These are phyloP conservation scores for Numenius phaeopus DNA, from an alignment of 2,797 vertebrate species.

Conservation along the genomic window DNA sequence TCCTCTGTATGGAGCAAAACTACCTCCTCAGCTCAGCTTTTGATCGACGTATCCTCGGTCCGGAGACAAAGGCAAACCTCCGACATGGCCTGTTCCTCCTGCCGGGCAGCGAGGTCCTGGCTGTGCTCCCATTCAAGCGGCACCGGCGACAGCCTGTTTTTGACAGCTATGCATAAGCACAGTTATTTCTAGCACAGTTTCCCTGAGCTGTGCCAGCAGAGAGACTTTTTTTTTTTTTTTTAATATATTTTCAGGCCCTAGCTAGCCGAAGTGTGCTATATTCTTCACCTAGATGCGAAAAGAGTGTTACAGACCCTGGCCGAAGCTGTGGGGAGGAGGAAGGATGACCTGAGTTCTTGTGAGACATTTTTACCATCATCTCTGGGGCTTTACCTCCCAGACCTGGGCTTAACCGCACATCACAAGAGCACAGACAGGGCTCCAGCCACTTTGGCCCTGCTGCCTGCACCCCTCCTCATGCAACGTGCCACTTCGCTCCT, in stretches of 20 bases:
- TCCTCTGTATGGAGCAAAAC: background rate
- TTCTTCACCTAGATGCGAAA: background rate
- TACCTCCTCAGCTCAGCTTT: background rate
- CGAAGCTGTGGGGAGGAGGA: background rate
- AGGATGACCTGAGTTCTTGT: background rate
- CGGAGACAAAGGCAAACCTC: background rate
- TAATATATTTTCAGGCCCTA: background rate
- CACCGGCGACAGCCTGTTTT: conserved; percentile 37
- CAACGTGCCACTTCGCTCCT: background rate
- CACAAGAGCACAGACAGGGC: background rate
- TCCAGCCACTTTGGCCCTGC: background rate
- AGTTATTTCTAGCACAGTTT: conserved; percentile 65
- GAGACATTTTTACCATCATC: background rate
- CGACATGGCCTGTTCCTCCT: background rate
- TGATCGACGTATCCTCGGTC: rapidly evolving
- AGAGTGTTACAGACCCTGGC: background rate
- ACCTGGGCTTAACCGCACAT: background rate
- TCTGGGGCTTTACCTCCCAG: background rate
- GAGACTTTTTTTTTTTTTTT: background rate
- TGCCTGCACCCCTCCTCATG: rapidly evolving
- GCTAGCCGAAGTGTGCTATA: background rate
- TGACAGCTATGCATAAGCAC: conserved; percentile 47
- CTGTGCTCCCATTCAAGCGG: background rate
- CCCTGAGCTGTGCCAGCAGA: conserved; percentile 28
- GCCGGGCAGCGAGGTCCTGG: background rate